Conservation (phyloP, 2,797 vertebrate genomes). For the Gadopsis bispinosus region DNA sequence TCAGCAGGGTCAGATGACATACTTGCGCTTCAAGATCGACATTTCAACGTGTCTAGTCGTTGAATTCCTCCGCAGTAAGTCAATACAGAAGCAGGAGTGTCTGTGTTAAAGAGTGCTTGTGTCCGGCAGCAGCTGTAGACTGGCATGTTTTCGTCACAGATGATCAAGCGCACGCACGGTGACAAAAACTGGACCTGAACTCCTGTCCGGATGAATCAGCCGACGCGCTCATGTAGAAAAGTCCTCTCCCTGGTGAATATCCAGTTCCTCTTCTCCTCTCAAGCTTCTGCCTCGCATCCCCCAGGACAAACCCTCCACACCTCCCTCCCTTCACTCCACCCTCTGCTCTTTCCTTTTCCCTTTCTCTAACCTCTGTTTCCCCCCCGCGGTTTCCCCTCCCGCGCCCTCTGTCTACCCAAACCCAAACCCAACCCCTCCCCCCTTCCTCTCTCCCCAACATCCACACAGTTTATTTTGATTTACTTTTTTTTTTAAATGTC, state of each 20-base stretch:
- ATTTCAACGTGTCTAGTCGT: conserved; percentile 43
- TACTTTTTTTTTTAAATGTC: conserved; percentile 63
- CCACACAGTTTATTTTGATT: conserved; percentile 62
- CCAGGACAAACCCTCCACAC: conserved; percentile 56
- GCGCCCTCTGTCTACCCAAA: conserved; percentile 28
- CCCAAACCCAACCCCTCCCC: not conserved
- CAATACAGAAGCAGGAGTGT: conserved; percentile 13
- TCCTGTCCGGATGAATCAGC: conserved; percentile 83
- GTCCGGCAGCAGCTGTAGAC: conserved; percentile 79
- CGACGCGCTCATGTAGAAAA: conserved; percentile 75
- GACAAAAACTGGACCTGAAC: conserved; percentile 85
- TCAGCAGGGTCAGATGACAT: not conserved
- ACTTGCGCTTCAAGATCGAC: not conserved
- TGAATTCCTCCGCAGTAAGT: conserved; percentile 34
- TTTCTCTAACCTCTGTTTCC: conserved; percentile 49
- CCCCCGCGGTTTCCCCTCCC: conserved; percentile 53
- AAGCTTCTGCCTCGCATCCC: conserved; percentile 51
- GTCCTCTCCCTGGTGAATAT: conserved; percentile 75
- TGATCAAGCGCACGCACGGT: conserved; percentile 69
- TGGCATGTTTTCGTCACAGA: conserved; percentile 80
- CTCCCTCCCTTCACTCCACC: conserved; percentile 27
- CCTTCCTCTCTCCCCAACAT: conserved; percentile 34
- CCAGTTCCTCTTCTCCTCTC: conserved; percentile 55
- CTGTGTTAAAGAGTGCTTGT: conserved; percentile 50
- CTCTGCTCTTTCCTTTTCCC: conserved; percentile 59